These are phyloP conservation scores for Dasyurus viverrinus DNA, from an alignment of 2,113 vertebrate species.

Conservation along the genomic window DNA sequence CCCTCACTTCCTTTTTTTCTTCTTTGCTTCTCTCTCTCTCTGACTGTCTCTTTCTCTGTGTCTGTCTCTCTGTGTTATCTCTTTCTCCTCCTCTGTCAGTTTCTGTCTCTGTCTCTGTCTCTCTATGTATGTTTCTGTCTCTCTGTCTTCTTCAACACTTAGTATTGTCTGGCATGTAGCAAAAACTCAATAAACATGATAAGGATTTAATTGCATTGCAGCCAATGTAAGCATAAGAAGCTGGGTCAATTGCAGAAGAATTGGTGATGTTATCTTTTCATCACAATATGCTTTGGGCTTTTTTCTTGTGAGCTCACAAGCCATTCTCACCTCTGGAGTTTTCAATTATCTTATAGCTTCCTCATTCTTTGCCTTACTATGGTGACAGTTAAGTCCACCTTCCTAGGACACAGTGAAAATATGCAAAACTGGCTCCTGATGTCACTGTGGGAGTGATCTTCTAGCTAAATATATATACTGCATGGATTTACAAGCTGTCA, in stretches of 20 bases:
- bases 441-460: not conserved
- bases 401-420: slow-evolving; percentile 55
- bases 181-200: not conserved
- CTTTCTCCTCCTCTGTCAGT: not conserved
- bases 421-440: slow-evolving; percentile 1
- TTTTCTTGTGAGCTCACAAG: not conserved
- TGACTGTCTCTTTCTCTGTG: accelerated
- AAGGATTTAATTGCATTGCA: not conserved
- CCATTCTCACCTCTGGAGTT: not conserved
- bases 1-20: no score
- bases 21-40: not conserved
- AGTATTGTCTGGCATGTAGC: not conserved
- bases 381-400: slow-evolving; percentile 16
- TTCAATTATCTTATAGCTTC: slow-evolving; percentile 21
- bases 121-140: not conserved
- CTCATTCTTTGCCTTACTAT: slow-evolving; percentile 6
- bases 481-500: not conserved
- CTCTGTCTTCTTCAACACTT: not conserved
- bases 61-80: not conserved
- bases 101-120: not conserved
- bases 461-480: slow-evolving; percentile 8
- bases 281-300: not conserved
- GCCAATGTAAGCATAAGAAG: not conserved
- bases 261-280: not conserved
- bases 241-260: not conserved